phyloP scores from a whole-genome alignment of 2,797 vertebrate genomes.

The Manis crassicaudata region DNA sequence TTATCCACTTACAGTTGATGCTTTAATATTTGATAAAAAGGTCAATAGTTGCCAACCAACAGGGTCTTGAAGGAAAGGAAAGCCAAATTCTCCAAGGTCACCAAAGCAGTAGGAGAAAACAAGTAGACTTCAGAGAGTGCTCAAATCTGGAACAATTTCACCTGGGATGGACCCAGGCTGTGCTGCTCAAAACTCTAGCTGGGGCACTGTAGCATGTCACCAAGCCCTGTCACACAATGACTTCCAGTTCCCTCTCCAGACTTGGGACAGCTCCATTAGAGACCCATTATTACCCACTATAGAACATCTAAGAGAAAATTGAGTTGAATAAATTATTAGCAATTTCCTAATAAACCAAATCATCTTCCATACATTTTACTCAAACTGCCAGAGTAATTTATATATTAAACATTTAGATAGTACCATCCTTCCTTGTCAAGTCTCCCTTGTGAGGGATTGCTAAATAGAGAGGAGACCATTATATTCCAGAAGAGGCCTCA shows the following conservation, averaged over 20 bases:
- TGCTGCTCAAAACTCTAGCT: not conserved
- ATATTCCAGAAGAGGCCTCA: conserved; percentile 58
- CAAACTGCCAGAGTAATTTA: conserved; percentile 79
- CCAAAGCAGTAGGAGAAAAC: not conserved
- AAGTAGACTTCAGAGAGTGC: not conserved
- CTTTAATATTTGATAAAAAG: conserved; percentile 9
- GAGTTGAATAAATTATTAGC: conserved; percentile 82
- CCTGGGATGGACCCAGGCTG: not conserved
- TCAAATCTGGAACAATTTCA: not conserved
- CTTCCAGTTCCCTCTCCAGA: conserved; percentile 31
- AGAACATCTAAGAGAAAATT: conserved; percentile 74
- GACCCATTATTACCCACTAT: conserved; percentile 60
- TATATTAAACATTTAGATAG: conserved; percentile 82
- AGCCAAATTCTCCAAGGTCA: not conserved
- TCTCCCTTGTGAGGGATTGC: conserved; percentile 40
- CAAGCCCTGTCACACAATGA: not conserved
- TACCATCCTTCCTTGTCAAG: conserved; percentile 78
- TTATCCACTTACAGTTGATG: not conserved
- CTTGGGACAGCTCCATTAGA: conserved; percentile 50
- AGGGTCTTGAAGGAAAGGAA: not conserved
- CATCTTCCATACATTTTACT: conserved; percentile 78
- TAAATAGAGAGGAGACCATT: conserved; percentile 68
- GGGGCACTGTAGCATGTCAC: not conserved
- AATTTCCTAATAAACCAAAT: conserved; percentile 81
- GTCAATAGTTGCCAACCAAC: not conserved